Evolutionary conservation across 2,113 vertebrate genomes (phyloP).

Genomic region (Myotis davidii): DNA sequence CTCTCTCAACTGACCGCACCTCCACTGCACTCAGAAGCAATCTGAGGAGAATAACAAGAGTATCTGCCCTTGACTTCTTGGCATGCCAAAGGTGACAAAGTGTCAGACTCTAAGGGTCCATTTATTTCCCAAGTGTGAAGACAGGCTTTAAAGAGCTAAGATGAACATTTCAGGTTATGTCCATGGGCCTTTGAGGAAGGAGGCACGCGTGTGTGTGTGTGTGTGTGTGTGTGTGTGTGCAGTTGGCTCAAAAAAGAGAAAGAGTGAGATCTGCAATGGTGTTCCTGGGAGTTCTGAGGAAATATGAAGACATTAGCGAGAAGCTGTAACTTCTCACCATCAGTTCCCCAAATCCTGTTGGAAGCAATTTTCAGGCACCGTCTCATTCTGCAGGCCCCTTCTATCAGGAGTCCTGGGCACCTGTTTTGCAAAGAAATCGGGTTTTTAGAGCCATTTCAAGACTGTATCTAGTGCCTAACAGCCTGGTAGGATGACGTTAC

Average conservation of each 20-base stretch:
- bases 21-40: neutral
- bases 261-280: neutral
- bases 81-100: slow-evolving; percentile 25
- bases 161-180: slow-evolving; percentile 1
- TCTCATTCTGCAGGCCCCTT: neutral
- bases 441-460: neutral
- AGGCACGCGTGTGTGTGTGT: neutral
- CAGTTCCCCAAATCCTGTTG: neutral
- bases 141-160: slow-evolving; percentile 7
- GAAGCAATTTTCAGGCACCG: neutral
- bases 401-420: neutral
- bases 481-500: neutral
- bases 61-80: slow-evolving; percentile 25
- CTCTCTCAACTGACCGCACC: neutral
- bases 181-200: neutral
- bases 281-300: neutral
- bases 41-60: slow-evolving; percentile 14
- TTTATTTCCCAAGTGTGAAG: slow-evolving; percentile 16
- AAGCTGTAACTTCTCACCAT: neutral
- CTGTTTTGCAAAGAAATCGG: neutral
- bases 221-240: neutral
- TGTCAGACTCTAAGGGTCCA: neutral
- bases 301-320: neutral
- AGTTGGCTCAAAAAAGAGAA: neutral
- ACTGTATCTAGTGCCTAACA: neutral